These are phyloP conservation scores for Leptopilina clavipes DNA, from an alignment of 1,140 invertebrate species.

Conservation along the genomic window DNA sequence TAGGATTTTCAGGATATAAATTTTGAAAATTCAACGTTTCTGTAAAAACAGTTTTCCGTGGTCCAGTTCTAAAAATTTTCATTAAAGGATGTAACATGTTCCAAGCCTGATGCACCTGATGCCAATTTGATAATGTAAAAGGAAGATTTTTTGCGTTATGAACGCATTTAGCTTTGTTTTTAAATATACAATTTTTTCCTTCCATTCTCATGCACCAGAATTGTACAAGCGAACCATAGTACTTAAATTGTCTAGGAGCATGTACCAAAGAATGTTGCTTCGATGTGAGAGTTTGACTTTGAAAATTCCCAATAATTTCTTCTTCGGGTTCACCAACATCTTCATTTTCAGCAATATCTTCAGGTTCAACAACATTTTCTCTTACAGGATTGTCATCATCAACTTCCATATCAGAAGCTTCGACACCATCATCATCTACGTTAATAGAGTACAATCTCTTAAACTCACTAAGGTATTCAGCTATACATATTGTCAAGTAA, in stretches of 20 bases:
- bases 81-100: background rate
- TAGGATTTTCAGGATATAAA: background rate
- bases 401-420: too few species aligned
- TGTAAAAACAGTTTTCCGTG: background rate
- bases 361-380: too few species aligned
- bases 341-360: too few species aligned
- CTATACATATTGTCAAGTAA: background rate
- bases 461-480: background rate
- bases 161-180: background rate
- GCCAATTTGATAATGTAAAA: background rate
- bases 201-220: constrained; percentile 40
- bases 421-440: too few species aligned
- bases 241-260: constrained; percentile 28
- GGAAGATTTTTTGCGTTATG: constrained; percentile 10
- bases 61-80: background rate
- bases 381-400: too few species aligned
- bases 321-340: too few species aligned
- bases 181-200: constrained; percentile 33
- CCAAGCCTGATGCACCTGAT: constrained; percentile 18
- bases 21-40: too few species aligned
- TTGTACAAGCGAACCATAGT: constrained; percentile 36
- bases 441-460: constrained; percentile 18
- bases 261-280: constrained; percentile 44
- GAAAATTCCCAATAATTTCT: too few species aligned
- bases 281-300: too few species aligned